Base-by-base conservation (phyloP, 2,888 invertebrate species). In the Cheilosia vernalis region DNA sequence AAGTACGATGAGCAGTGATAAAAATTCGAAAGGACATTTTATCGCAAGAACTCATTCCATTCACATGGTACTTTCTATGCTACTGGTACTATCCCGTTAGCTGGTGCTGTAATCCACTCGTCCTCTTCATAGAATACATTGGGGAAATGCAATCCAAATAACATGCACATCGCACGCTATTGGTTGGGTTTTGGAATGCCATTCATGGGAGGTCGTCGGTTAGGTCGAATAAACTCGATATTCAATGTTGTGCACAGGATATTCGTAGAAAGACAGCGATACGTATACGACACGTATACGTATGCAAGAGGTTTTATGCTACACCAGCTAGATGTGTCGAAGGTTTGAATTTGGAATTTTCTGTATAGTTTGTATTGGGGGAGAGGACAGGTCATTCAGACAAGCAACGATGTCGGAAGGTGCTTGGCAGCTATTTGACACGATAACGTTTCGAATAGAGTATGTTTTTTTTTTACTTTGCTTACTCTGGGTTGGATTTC, bases 21-120 rank as follows among this genome's bases (percentile, higher is more conserved):
- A 66, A 76, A 76, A 76, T 66, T 58, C 66, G 66, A 76, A 76
- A 76, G 74, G 74, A 66, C 74, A 76, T 76, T 76, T 74, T 74
- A 74, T 74, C 66, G 49, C 58, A 49, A 47, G 49, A 33, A 53
- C 6, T 19, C 42, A 53, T 73, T 61, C 55, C n/a, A 55, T 56
- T 69, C 21, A 17, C 33, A 17, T 15, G 4, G 42, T 33, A 37
- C 24, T 24, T 3, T 3, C 24, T 21, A 1, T 56, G 7, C 27
- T 7, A 7, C 69, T 58, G 19, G 30, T 44, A 47, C 56, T 69
- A 47, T 44, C n/a, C 56, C 33, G 47, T 47, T 47, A 56, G 17
- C 9, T 19, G 53, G 53, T 42, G 15, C 13, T 21, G 33, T 49
- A 53, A 55, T 27, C 56, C 30, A 47, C 44, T n/a, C 44, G 10